Conservation (phyloP, 2,797 vertebrate genomes). For the Rousettus madagascariensis region DNA sequence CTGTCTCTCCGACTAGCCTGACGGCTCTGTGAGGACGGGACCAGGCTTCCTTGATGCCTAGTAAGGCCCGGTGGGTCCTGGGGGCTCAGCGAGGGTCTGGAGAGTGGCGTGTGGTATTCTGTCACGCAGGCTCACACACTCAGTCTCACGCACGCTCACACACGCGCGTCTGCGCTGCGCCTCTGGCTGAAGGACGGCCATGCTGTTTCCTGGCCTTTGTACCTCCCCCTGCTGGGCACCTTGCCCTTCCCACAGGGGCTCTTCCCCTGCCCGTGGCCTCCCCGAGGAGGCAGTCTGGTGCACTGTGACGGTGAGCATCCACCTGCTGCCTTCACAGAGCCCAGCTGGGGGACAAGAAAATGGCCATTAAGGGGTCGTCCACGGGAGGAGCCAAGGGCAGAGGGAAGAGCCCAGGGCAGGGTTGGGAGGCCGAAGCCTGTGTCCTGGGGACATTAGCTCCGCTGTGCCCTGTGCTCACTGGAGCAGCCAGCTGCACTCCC, state of each 20-base stretch:
- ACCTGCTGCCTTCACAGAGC: rapidly evolving
- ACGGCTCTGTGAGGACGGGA: neutral
- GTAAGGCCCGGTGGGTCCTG: neutral
- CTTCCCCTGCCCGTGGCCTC: neutral
- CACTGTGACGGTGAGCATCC: rapidly evolving
- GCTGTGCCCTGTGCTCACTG: rapidly evolving
- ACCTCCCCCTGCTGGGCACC: neutral
- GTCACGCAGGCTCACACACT: neutral
- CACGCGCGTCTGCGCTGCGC: neutral
- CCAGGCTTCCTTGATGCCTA: neutral
- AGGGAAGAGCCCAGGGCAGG: neutral
- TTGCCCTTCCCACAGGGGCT: rapidly evolving
- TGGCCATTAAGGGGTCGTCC: rapidly evolving
- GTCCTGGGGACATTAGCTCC: rapidly evolving
- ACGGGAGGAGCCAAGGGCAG: neutral
- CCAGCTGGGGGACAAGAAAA: rapidly evolving
- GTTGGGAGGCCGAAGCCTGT: neutral
- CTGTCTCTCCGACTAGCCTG: neutral
- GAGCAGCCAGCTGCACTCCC: neutral
- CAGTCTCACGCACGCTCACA: neutral
- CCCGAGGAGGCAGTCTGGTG: neutral
- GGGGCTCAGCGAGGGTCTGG: neutral
- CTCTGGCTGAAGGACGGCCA: neutral
- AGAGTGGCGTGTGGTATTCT: neutral
- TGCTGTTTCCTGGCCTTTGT: neutral